Evolutionary conservation across 2,888 invertebrate genomes (phyloP).

Genomic region (Fragum sueziense): DNA sequence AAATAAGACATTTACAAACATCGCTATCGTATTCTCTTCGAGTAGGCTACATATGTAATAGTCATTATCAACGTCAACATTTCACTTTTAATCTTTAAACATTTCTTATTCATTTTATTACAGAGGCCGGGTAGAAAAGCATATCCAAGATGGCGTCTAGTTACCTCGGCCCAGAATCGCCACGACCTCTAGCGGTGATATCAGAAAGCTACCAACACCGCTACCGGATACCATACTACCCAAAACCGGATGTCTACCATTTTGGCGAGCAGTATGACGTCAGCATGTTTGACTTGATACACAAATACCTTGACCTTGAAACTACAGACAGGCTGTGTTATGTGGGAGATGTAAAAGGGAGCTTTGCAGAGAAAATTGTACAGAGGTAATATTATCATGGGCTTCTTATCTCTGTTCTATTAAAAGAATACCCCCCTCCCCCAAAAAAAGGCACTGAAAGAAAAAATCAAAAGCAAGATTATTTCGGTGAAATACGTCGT

Average conservation of each 20-base stretch:
- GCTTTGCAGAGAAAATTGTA: slow-evolving; percentile 69
- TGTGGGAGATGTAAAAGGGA: slow-evolving; percentile 77
- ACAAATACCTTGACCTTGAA: slow-evolving; percentile 77
- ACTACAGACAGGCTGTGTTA: slow-evolving; percentile 78
- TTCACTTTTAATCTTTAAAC: background rate
- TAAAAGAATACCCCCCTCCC: no score
- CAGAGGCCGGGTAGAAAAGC: background rate
- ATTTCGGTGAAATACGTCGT: no score
- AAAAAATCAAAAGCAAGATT: no score
- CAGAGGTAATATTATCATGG: slow-evolving; percentile 31
- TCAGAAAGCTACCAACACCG: slow-evolving; percentile 75
- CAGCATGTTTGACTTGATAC: slow-evolving; percentile 72
- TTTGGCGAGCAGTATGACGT: slow-evolving; percentile 77
- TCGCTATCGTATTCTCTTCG: background rate
- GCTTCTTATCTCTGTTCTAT: background rate
- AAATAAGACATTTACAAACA: background rate
- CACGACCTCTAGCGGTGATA: slow-evolving; percentile 78
- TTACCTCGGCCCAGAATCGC: slow-evolving; percentile 80
- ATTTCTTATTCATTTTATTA: background rate
- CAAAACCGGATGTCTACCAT: slow-evolving; percentile 66
- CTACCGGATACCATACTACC: slow-evolving; percentile 68
- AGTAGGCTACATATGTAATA: background rate
- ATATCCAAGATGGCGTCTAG: slow-evolving; percentile 70
- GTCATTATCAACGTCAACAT: background rate
- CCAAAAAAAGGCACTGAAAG: no score